Evolutionary conservation across 2,797 vertebrate species (phyloP), one percentile per base, ranked within the genome.

Genomic region (Cirrhinus molitorella): DNA sequence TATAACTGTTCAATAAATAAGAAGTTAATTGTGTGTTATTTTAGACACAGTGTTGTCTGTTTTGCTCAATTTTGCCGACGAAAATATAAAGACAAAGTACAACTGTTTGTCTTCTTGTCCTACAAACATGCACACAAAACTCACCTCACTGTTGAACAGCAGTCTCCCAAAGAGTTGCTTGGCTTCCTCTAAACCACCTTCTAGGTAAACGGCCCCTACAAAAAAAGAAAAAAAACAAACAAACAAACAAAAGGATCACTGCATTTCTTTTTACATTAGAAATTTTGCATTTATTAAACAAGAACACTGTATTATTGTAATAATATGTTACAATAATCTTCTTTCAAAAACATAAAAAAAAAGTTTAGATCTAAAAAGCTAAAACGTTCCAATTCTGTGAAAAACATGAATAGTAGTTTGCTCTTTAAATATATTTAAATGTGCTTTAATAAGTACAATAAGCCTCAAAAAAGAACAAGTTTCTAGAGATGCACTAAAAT

Each of bases 181-280:
- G 80, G 97, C 96, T 92, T 99, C 98, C 57, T 96, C 96, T 80
- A 99, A 92, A 71, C 97, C 98, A 83, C 98, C 98, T 85, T 99
- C 98, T 88, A 99, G 89, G 91, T 99, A 99, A 89, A 99, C 98
- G 0, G 98, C 98, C 86, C 98, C 98, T 99, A 86, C 7, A 67
- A 59, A 34, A 2, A 16, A 55, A 2, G 66, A 47, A 47, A n/a
- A 43, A 4, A 25, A 70, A 4, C 53, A 61, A 13, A 67, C 37
- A 47, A 45, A 80, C 40, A 83, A 53, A 70, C 9, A 74, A 4
- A 28, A 3, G 25, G 5, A 49, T 49, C 8, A 17, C 8, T 17
- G 5, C 19, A 0, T 5, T 31, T 19, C 10, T 10, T 47, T 28
- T 49, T 19, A 71, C 31, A 63, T 17, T 0, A 72, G 25, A 72